A percentile compares a stretch with the other conserved stretches of the same genome.
Evolutionary conservation across 1,140 invertebrate species (phyloP).

Genomic region (Palaemon carinicauda): DNA sequence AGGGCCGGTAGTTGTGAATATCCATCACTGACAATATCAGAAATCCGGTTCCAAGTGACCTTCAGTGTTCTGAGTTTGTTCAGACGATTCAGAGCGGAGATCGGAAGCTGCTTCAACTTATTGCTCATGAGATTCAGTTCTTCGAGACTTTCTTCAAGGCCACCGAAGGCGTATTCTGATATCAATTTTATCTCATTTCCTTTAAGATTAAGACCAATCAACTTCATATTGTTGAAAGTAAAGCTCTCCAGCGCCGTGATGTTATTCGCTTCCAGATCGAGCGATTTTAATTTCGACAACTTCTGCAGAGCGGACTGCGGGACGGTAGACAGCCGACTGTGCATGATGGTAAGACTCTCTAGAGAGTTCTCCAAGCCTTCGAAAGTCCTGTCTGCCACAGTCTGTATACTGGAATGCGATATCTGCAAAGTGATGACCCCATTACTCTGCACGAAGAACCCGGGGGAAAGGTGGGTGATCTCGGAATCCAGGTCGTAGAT

Average conservation of each 20-base stretch:
- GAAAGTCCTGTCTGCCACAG: slow-evolving; percentile 44
- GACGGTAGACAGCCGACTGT: slow-evolving; percentile 52
- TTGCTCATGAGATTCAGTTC: slow-evolving; percentile 85
- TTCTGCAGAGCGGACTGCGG: slow-evolving; percentile 51
- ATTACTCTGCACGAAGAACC: slow-evolving; percentile 70
- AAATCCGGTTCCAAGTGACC: slow-evolving; percentile 85
- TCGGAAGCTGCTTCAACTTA: slow-evolving; percentile 77
- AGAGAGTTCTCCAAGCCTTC: slow-evolving; percentile 48
- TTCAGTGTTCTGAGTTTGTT: slow-evolving; percentile 77
- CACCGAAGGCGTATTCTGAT: slow-evolving; percentile 80
- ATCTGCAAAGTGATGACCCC: slow-evolving; percentile 43
- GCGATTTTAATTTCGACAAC: slow-evolving; percentile 38
- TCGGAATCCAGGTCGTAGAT: slow-evolving; percentile 84
- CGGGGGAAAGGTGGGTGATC: slow-evolving; percentile 74
- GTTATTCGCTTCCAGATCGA: slow-evolving; percentile 60
- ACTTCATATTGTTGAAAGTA: slow-evolving; percentile 56
- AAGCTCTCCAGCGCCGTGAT: slow-evolving; percentile 59
- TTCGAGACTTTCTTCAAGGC: slow-evolving; percentile 77
- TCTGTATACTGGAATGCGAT: slow-evolving; percentile 44
- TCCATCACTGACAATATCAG: slow-evolving; percentile 61
- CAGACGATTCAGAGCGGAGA: slow-evolving; percentile 78
- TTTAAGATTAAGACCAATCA: slow-evolving; percentile 51
- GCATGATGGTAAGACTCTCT: slow-evolving; percentile 50
- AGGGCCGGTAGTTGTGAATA: slow-evolving; percentile 60
- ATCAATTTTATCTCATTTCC: slow-evolving; percentile 81